Percentiles rank a stretch among this genome's conserved stretches.
phyloP scores from a whole-genome alignment of 2,797 vertebrate species.

The Amblyopsis hoosieri region DNA sequence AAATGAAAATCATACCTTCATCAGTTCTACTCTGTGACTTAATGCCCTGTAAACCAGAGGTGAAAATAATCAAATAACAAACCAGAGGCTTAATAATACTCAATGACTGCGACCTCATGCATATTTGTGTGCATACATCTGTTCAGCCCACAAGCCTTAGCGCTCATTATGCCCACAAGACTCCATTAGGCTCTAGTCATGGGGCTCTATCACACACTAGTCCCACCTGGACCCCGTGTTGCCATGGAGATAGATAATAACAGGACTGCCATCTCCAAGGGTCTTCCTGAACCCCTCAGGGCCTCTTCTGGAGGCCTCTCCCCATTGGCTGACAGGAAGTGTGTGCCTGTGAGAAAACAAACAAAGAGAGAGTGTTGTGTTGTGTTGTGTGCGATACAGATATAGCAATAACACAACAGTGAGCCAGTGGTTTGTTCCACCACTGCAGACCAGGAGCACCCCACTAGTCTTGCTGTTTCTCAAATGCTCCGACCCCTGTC shows the following conservation, averaged over 20 bases:
- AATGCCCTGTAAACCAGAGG: slow-evolving; percentile 77
- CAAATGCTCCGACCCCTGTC: too few relatives aligned
- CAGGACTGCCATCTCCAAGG: slow-evolving; percentile 75
- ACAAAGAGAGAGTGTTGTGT: slow-evolving; percentile 5
- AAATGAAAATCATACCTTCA: slow-evolving; percentile 74
- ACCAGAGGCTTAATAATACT: slow-evolving; percentile 25
- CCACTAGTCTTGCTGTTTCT: neutral
- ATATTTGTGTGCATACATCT: slow-evolving; percentile 19
- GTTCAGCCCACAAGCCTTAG: slow-evolving; percentile 15
- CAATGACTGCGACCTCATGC: slow-evolving; percentile 17
- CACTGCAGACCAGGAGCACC: neutral
- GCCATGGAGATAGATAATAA: slow-evolving; percentile 86
- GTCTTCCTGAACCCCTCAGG: slow-evolving; percentile 74
- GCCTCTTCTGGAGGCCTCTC: slow-evolving; percentile 71
- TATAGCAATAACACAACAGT: neutral
- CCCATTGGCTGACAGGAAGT: slow-evolving; percentile 75
- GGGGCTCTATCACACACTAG: slow-evolving; percentile 41
- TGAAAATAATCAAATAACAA: slow-evolving; percentile 27
- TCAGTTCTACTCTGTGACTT: slow-evolving; percentile 76
- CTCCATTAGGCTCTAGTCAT: slow-evolving; percentile 57
- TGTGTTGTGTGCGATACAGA: slow-evolving; percentile 4
- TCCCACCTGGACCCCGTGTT: slow-evolving; percentile 81
- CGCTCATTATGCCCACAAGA: slow-evolving; percentile 46
- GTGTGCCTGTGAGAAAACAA: slow-evolving; percentile 76
- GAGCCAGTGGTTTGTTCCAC: neutral